Conservation (phyloP, 2,113 vertebrate genomes). For the Azemiops feae region DNA sequence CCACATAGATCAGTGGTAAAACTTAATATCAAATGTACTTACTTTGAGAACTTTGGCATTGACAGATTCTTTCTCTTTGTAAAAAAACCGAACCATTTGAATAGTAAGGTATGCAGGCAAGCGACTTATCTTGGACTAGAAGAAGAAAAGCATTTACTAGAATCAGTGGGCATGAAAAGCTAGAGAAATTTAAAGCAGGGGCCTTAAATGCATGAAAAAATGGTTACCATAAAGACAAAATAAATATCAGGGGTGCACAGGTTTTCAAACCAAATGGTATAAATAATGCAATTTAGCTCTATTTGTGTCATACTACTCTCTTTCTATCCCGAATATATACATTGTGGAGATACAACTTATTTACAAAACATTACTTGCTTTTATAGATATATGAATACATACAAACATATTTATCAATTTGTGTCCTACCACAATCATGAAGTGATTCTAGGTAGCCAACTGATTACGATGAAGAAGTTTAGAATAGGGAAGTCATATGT, state of each 20-base stretch:
- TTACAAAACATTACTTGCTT: not conserved
- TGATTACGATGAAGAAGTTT: not conserved
- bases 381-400: not conserved
- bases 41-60: slow-evolving; percentile 99
- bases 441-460: not conserved
- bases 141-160: slow-evolving; percentile 22
- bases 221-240: not conserved
- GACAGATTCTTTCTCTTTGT: slow-evolving; percentile 99
- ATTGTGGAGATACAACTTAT: not conserved
- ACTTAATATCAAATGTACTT: slow-evolving; percentile 23
- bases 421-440: not conserved
- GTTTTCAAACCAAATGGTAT: not conserved
- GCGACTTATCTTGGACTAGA: slow-evolving; percentile 93
- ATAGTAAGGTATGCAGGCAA: slow-evolving; percentile 94
- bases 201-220: not conserved
- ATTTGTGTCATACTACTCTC: not conserved
- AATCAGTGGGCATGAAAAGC: not conserved
- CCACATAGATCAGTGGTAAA: not conserved
- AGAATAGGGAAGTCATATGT: not conserved
- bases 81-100: slow-evolving; percentile 99
- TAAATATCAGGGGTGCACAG: not conserved
- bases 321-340: not conserved
- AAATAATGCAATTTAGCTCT: not conserved
- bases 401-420: not conserved
- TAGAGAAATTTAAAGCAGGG: not conserved